Percentiles rank a stretch among this genome's conserved stretches.
Evolutionary conservation across 2,797 vertebrate species (phyloP).

Genomic region (Rhynchotus rufescens): DNA sequence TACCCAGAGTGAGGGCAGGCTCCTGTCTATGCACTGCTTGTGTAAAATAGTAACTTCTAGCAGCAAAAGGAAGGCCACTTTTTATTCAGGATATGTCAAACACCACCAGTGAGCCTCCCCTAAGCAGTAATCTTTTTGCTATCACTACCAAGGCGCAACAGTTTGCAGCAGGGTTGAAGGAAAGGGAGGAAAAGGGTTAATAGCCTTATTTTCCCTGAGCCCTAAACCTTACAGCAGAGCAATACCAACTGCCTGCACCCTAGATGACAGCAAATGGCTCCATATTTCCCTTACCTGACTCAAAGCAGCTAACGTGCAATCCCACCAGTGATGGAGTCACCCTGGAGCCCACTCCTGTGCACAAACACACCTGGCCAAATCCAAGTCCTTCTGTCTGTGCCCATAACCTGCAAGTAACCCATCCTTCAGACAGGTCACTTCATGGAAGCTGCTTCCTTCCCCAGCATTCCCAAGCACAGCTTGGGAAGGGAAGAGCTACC

Average conservation of each 20-base stretch:
- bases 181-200: background rate
- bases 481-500: background rate
- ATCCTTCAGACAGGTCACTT: background rate
- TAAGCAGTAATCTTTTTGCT: background rate
- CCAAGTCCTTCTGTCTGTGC: background rate
- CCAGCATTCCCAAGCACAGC: background rate
- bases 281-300: background rate
- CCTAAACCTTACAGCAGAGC: background rate
- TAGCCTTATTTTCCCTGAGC: background rate
- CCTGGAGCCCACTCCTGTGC: background rate
- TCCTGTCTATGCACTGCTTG: background rate
- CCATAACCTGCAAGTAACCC: background rate
- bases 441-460: background rate
- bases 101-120: background rate
- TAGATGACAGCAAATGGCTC: background rate
- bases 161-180: background rate
- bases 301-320: background rate
- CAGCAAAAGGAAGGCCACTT: background rate
- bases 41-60: background rate
- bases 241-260: fast-evolving
- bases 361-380: background rate
- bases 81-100: background rate
- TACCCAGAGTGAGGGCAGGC: fast-evolving
- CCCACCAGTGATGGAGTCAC: fast-evolving
- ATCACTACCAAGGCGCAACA: background rate